These are phyloP conservation scores for Corythornis leucogaster DNA, from an alignment of 2,797 vertebrate genomes.

Conservation along the genomic window DNA sequence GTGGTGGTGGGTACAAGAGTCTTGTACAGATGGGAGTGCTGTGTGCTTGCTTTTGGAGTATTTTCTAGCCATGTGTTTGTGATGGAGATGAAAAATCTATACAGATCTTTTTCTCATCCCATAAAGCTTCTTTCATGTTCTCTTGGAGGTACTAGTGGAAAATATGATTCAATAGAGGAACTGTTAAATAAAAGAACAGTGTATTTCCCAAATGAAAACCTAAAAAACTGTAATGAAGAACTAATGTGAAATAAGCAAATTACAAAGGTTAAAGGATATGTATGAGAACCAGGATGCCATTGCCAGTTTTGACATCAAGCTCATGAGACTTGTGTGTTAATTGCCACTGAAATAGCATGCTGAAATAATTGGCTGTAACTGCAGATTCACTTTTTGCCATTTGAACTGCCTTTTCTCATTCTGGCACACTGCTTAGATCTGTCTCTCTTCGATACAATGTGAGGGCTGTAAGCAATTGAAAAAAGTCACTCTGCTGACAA, in stretches of 20 bases:
- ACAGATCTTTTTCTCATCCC: neutral
- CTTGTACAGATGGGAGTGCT: neutral
- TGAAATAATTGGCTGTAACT: constrained; percentile 54
- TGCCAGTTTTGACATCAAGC: constrained; percentile 16
- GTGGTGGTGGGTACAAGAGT: neutral
- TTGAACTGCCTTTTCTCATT: constrained; percentile 28
- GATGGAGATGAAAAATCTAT: neutral
- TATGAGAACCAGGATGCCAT: neutral
- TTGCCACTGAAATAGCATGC: constrained; percentile 2
- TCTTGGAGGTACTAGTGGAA: neutral
- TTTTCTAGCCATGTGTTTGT: neutral
- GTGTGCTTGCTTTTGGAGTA: neutral
- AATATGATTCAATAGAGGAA: neutral
- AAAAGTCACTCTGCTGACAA: constrained; percentile 2
- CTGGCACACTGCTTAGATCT: neutral
- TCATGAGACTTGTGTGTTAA: neutral
- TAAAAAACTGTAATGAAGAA: neutral
- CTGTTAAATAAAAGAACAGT: neutral
- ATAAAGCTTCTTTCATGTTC: neutral
- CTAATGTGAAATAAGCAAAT: neutral
- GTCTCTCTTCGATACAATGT: neutral
- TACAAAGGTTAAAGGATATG: neutral
- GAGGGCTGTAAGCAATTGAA: constrained; percentile 7
- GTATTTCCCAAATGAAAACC: constrained; percentile 1
- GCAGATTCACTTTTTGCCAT: neutral